phyloP scores from a whole-genome alignment of 2,113 vertebrate species.

The Microtus ochrogaster region DNA sequence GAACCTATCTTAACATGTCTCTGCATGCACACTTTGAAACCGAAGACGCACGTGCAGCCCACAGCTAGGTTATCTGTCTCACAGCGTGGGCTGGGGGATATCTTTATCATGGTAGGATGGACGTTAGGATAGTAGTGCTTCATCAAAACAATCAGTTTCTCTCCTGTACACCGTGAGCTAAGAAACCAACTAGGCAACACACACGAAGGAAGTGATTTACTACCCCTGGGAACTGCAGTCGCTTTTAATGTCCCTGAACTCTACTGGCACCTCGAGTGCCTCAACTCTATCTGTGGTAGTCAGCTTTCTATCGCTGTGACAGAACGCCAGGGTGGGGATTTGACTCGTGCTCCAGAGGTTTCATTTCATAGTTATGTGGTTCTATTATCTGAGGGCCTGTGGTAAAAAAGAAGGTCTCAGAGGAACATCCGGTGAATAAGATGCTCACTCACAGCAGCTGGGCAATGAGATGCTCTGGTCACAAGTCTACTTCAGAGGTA shows the following conservation, averaged over 20 bases:
- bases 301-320: background rate
- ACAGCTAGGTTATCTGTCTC: background rate
- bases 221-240: background rate
- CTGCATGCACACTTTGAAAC: fast-evolving
- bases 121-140: background rate
- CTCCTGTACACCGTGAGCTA: background rate
- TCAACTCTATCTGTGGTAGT: no score
- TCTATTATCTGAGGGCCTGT: background rate
- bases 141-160: background rate
- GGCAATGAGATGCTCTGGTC: background rate
- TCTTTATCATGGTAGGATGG: background rate
- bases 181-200: background rate
- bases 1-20: background rate
- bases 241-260: background rate
- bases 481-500: background rate
- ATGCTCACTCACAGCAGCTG: background rate
- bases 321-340: background rate
- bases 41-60: background rate
- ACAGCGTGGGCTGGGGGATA: background rate
- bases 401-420: background rate
- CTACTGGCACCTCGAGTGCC: background rate
- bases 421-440: background rate
- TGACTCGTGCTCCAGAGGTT: background rate
- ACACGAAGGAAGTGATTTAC: background rate
- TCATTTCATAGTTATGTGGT: background rate